Conservation (phyloP, 2,797 vertebrate species). For the Fundulus diaphanus region DNA sequence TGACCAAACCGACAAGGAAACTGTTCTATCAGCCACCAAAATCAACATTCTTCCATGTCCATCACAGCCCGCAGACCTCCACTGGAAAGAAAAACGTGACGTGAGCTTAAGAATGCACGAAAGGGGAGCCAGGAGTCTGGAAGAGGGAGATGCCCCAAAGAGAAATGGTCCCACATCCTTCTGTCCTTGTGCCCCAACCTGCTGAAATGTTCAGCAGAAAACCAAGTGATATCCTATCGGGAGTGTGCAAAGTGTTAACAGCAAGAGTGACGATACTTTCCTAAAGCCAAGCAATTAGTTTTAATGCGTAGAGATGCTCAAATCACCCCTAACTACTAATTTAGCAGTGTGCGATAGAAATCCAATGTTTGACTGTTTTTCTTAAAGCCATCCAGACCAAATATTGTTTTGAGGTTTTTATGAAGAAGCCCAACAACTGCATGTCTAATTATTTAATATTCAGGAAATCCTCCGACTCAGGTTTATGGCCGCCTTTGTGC, state of each 20-base stretch:
- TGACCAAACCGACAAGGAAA: too few species aligned
- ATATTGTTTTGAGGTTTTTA: background rate
- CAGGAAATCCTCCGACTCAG: background rate
- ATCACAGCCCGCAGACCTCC: background rate
- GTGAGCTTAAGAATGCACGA: background rate
- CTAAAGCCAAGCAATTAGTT: background rate
- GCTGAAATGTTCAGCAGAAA: too few species aligned
- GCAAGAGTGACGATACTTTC: background rate
- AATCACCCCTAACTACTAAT: background rate
- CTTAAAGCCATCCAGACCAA: background rate
- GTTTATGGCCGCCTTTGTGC: conserved; percentile 9
- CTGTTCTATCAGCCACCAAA: too few species aligned
- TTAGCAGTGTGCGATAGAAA: background rate
- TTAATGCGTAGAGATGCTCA: background rate
- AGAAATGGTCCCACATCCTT: background rate
- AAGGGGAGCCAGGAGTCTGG: background rate
- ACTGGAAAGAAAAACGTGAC: background rate
- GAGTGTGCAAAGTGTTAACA: background rate
- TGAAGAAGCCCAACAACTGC: background rate
- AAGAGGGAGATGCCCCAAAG: background rate
- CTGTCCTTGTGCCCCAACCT: background rate
- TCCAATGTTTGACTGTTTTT: background rate
- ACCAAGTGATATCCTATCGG: too few species aligned
- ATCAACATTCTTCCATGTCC: background rate
- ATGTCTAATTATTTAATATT: conserved; percentile 17